Conservation (phyloP, 2,888 invertebrate species). For the Habroteleia sp. region DNA sequence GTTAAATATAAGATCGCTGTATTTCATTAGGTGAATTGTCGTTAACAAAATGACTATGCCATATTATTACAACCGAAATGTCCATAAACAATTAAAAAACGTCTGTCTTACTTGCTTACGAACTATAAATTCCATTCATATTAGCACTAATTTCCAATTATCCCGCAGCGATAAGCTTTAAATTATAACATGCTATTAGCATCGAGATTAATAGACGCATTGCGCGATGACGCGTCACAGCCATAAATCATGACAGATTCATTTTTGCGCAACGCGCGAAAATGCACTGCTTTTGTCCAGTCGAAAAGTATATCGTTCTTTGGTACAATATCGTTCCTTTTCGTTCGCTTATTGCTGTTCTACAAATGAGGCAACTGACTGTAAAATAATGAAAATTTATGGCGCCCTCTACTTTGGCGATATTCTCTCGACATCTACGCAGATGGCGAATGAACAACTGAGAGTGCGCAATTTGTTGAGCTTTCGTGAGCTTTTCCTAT, state of each 20-base stretch:
- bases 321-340: constrained; percentile 52
- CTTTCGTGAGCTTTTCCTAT: constrained; percentile 72
- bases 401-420: constrained; percentile 55
- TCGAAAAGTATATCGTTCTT: constrained; percentile 28
- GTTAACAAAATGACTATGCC: constrained; percentile 41
- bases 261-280: constrained; percentile 12
- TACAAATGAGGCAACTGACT: constrained; percentile 75
- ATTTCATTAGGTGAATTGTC: constrained; percentile 48
- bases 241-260: constrained; percentile 28
- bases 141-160: constrained; percentile 56
- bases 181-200: constrained; percentile 50
- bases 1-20: constrained; percentile 30
- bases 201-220: constrained; percentile 55
- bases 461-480: constrained; percentile 74
- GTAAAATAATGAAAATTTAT: constrained; percentile 79
- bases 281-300: constrained; percentile 23
- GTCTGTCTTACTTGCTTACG: constrained; percentile 6
- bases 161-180: constrained; percentile 46
- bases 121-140: constrained; percentile 49
- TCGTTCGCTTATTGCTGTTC: constrained; percentile 71
- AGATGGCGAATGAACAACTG: constrained; percentile 66
- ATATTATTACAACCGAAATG: constrained; percentile 39
- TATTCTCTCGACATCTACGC: constrained; percentile 60
- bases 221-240: constrained; percentile 11
- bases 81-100: constrained; percentile 45